Evolutionary conservation across 1,140 invertebrate species (phyloP).

Genomic region (Pachypsylla venusta): DNA sequence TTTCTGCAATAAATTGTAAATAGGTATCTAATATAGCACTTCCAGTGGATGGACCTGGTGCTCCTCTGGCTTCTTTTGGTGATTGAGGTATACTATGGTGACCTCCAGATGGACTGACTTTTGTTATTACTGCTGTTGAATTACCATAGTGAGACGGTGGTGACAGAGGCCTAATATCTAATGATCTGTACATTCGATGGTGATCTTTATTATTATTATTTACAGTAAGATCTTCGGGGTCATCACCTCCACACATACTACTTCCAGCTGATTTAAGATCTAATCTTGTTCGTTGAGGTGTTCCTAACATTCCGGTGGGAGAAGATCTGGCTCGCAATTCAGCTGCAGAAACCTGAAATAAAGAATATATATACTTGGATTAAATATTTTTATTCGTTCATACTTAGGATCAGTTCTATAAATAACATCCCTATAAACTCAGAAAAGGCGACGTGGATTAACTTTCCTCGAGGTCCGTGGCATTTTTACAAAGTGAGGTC

Average conservation of each 20-base stretch:
- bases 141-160: slow-evolving; percentile 12
- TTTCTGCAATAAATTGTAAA: slow-evolving; percentile 68
- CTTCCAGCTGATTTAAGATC: slow-evolving; percentile 47
- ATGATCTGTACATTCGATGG: slow-evolving; percentile 18
- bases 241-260: slow-evolving; percentile 55
- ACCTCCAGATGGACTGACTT: not conserved
- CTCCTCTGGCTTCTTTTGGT: slow-evolving; percentile 1
- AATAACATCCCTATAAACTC: too few relatives aligned
- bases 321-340: slow-evolving; percentile 64
- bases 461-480: too few relatives aligned
- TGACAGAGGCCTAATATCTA: slow-evolving; percentile 21
- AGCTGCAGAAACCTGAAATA: slow-evolving; percentile 42
- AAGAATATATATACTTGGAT: too few relatives aligned
- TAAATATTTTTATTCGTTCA: too few relatives aligned
- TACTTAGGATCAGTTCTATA: too few relatives aligned
- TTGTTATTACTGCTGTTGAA: not conserved
- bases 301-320: slow-evolving; percentile 48
- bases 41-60: slow-evolving; percentile 36
- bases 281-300: slow-evolving; percentile 49
- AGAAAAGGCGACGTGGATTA: too few relatives aligned
- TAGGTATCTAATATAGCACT: slow-evolving; percentile 70
- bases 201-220: slow-evolving; percentile 23
- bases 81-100: slow-evolving; percentile 11
- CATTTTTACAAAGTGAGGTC: too few relatives aligned
- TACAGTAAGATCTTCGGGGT: slow-evolving; percentile 63